A percentile compares a stretch with the other conserved stretches of the same genome.
These are phyloP conservation scores for Athalia cordata DNA, from an alignment of 2,888 invertebrate genomes.

Conservation along the genomic window DNA sequence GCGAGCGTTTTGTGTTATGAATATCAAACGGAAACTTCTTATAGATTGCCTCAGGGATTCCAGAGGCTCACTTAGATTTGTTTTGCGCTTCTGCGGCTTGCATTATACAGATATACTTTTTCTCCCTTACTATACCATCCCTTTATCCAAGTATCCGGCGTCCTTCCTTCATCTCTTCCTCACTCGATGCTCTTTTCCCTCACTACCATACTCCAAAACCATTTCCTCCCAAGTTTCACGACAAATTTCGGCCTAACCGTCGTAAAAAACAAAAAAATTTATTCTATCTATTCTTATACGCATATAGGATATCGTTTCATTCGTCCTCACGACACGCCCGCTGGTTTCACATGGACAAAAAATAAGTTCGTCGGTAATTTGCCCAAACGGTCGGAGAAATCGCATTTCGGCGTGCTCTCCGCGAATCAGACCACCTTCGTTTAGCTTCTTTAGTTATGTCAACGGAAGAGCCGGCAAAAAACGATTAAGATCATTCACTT, in stretches of 20 bases:
- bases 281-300: not conserved
- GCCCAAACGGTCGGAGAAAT: too few relatives aligned
- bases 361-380: too few relatives aligned
- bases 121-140: not conserved
- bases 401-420: too few relatives aligned
- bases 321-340: not conserved
- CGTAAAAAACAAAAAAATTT: not conserved
- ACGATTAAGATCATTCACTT: too few relatives aligned
- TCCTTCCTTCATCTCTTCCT: not conserved
- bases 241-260: conserved; percentile 14
- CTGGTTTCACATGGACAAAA: too few relatives aligned
- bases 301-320: not conserved
- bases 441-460: too few relatives aligned
- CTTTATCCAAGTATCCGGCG: not conserved
- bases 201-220: not conserved
- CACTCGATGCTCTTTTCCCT: not conserved
- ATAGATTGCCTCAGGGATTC: conserved; percentile 45
- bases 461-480: too few relatives aligned
- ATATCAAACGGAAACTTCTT: conserved; percentile 47
- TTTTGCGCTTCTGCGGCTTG: conserved; percentile 41
- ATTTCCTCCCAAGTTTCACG: not conserved
- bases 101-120: conserved; percentile 41
- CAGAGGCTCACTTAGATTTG: conserved; percentile 44
- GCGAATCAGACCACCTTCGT: too few relatives aligned
- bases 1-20: conserved; percentile 47